A percentile compares a stretch with the other conserved stretches of the same genome.
Evolutionary conservation across 64 coral and sea anemone species (phyloP).

Genomic region (Porites lutea): DNA sequence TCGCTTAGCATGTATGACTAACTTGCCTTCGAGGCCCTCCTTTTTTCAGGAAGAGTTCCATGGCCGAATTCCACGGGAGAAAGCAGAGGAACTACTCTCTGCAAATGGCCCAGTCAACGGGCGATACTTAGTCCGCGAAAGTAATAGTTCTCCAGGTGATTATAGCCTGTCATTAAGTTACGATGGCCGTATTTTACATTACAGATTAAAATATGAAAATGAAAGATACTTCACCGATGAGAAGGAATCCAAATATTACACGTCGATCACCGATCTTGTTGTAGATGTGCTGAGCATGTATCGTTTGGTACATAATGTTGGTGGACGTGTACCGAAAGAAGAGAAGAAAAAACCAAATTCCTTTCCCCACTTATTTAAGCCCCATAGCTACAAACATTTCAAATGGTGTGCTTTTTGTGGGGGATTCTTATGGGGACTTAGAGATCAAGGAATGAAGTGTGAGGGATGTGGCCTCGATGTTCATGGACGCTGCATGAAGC

Average conservation of each 20-base stretch:
- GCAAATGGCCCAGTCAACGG: conserved; percentile 83
- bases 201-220: conserved; percentile 83
- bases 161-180: conserved; percentile 94
- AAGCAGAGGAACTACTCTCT: conserved; percentile 86
- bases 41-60: conserved; percentile 98
- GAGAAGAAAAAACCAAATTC: conserved; percentile 69
- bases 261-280: conserved; percentile 82
- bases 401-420: conserved; percentile 99
- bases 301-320: conserved; percentile 67
- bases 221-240: conserved; percentile 83
- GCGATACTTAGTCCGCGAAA: conserved; percentile 93
- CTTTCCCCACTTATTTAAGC: conserved; percentile 80
- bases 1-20: conserved; percentile 94
- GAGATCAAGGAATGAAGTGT: conserved; percentile 93
- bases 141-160: conserved; percentile 84
- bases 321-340: conserved; percentile 58
- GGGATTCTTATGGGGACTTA: conserved; percentile 95
- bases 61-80: conserved; percentile 87
- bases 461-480: conserved; percentile 89
- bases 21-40: conserved; percentile 76
- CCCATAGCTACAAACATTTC: conserved; percentile 92
- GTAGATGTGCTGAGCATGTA: conserved; percentile 90
- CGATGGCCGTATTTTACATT: conserved; percentile 89
- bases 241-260: conserved; percentile 67
- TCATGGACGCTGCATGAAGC: conserved; percentile 87